Evolutionary conservation across 2,888 invertebrate genomes (phyloP).

Genomic region (Myopa tessellatipennis): DNA sequence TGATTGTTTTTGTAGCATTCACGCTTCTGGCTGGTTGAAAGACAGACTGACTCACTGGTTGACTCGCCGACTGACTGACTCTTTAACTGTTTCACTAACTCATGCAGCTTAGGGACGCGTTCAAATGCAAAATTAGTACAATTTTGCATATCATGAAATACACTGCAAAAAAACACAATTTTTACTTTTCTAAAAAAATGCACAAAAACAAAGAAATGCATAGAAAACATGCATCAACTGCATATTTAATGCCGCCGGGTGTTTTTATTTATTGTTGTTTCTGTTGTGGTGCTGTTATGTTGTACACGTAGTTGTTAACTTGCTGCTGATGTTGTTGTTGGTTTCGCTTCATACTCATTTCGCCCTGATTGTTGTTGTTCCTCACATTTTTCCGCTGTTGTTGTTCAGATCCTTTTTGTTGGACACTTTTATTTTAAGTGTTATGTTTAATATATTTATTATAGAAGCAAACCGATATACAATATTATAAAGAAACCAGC

Average conservation of each 20-base stretch:
- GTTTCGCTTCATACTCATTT: constrained; percentile 18
- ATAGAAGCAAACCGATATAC: no score
- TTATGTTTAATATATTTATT: no score
- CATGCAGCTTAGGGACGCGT: constrained; percentile 25
- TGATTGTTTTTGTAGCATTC: constrained; percentile 7
- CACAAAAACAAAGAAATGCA: constrained; percentile 18
- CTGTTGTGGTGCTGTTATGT: constrained; percentile 42
- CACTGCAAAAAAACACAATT: constrained; percentile 28
- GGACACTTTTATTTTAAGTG: no score
- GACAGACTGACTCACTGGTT: constrained; percentile 26
- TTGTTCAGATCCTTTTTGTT: no score
- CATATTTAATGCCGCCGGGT: background rate
- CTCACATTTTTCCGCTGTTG: background rate
- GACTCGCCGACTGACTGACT: constrained; percentile 27
- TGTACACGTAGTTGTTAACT: constrained; percentile 40
- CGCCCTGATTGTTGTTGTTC: constrained; percentile 29
- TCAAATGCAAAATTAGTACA: constrained; percentile 46
- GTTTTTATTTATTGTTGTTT: constrained; percentile 14
- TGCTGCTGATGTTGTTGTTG: constrained; percentile 6
- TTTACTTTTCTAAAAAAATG: background rate
- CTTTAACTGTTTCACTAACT: background rate
- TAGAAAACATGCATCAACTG: background rate
- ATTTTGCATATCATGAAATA: constrained; percentile 41
- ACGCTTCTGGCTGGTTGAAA: constrained; percentile 21
- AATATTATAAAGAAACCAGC: no score